Evolutionary conservation across 2,113 vertebrate species (phyloP).

Genomic region (Brachyhypopomus occidentalis): DNA sequence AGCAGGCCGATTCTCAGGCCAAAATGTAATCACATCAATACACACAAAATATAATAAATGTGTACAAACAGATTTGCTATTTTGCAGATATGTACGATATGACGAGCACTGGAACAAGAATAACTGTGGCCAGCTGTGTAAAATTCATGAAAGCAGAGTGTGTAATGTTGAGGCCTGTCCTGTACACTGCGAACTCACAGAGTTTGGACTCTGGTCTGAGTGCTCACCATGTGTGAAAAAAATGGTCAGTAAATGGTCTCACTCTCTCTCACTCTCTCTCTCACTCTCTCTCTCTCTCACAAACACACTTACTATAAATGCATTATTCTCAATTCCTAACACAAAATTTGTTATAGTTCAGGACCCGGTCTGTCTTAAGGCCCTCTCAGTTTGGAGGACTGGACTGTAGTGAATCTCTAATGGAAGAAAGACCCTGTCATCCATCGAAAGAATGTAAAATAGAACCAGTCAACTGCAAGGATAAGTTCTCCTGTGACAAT

Average conservation of each 20-base stretch:
- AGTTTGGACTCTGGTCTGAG: constrained; percentile 85
- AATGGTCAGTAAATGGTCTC: constrained; percentile 71
- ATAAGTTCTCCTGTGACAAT: constrained; percentile 83
- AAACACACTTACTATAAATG: background rate
- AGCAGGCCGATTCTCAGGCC: too few relatives aligned
- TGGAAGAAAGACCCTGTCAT: constrained; percentile 77
- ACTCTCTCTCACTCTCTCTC: background rate
- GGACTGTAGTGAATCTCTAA: constrained; percentile 73
- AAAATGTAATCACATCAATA: too few relatives aligned
- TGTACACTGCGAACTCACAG: constrained; percentile 82
- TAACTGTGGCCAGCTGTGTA: constrained; percentile 78
- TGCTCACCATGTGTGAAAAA: constrained; percentile 87
- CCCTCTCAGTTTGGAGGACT: constrained; percentile 88
- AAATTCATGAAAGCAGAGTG: constrained; percentile 65
- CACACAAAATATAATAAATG: too few relatives aligned
- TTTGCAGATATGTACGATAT: constrained; percentile 69
- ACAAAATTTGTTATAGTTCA: constrained; percentile 72
- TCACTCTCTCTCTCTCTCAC: constrained; percentile 3
- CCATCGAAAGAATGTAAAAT: constrained; percentile 82
- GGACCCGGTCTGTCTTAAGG: constrained; percentile 70
- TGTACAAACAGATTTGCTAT: background rate
- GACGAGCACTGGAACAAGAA: constrained; percentile 78
- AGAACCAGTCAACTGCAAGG: constrained; percentile 77
- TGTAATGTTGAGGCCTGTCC: constrained; percentile 84
- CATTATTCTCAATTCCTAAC: background rate